phyloP scores from a whole-genome alignment of 2,797 vertebrate species.

The Sciurus carolinensis region DNA sequence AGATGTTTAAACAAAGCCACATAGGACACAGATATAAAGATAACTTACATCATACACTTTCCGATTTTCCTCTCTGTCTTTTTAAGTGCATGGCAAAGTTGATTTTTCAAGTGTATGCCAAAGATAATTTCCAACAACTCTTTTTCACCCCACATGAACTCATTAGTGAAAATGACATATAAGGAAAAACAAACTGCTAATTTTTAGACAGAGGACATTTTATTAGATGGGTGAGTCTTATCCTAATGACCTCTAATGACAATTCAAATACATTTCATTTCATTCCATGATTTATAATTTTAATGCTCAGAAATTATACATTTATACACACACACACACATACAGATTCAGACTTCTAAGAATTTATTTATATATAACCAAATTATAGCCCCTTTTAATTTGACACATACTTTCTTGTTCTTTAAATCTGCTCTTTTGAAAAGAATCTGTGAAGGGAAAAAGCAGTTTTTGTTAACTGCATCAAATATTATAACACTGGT shows the following conservation, averaged over 20 bases:
- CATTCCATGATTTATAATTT: conserved; percentile 10
- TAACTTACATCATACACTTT: conserved; percentile 60
- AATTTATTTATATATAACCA: not conserved
- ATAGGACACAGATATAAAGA: conserved; percentile 41
- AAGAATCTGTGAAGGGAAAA: not conserved
- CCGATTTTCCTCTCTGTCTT: conserved; percentile 39
- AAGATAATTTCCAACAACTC: conserved; percentile 47
- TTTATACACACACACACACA: too few species aligned
- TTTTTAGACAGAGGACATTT: conserved; percentile 59
- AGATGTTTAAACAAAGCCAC: conserved; percentile 54
- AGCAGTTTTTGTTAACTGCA: not conserved
- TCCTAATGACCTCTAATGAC: not conserved
- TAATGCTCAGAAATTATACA: not conserved
- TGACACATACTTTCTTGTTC: not conserved
- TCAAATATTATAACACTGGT: not conserved
- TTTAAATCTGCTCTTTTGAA: conserved; percentile 42
- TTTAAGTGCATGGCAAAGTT: conserved; percentile 17
- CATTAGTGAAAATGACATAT: conserved; percentile 60
- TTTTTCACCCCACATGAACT: conserved; percentile 50
- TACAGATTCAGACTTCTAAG: not conserved
- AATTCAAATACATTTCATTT: conserved; percentile 49
- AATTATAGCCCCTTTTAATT: conserved; percentile 21
- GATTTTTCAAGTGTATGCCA: conserved; percentile 47
- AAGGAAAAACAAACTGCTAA: conserved; percentile 41
- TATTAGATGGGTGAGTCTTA: conserved; percentile 17